Base-by-base conservation (phyloP, 2,113 vertebrate genomes). In the Ictalurus punctatus region DNA sequence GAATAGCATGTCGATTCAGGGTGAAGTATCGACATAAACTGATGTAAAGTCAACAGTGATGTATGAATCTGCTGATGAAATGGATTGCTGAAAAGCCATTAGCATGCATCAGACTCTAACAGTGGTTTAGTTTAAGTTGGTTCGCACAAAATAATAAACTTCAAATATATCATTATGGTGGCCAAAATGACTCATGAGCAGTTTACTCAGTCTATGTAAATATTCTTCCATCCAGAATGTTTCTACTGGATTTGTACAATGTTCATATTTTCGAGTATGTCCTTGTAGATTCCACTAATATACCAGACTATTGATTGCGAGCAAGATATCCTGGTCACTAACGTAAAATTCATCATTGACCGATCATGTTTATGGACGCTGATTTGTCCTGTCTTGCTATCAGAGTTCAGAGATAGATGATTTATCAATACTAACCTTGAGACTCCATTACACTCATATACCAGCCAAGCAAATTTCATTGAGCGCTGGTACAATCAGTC, bases 271-370 rank as follows among this genome's bases (percentile, higher is more conserved):
- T 44, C 37, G 6, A 54, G 23, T 27, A 84, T 73, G 58, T 27
- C 73, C n/a, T 76, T 79, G 83, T 78, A 80, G 81, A 54, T n/a
- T 27, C 48, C 23, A 2, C 44, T 80, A 67, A 56, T 40, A 83
- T 84, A 67, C 12, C 74, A 85, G 74, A 34, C 30, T 91, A 91
- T 86, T 90, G 92, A 92, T 92, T 67, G 56, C 27, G 56, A 67
- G 61, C 59, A 90, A 1, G 73, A 86, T 84, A 73, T 48, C 52
- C 7, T 54, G 87, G 82, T 92, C 80, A 88, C 86, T 87, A 92
- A 92, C 90, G 89, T 90, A 86, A 91, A 87, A 89, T 88, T 85
- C 84, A 80, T 82, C 88, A 91, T 88, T 90, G 93, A 92, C 83
- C 76, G 65, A 92, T 90, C 79, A 69, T 67, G 85, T 37, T 87